A percentile compares a stretch with the other conserved stretches of the same genome.
phyloP scores from a whole-genome alignment of 2,888 invertebrate genomes.

The Deilephila elpenor region DNA sequence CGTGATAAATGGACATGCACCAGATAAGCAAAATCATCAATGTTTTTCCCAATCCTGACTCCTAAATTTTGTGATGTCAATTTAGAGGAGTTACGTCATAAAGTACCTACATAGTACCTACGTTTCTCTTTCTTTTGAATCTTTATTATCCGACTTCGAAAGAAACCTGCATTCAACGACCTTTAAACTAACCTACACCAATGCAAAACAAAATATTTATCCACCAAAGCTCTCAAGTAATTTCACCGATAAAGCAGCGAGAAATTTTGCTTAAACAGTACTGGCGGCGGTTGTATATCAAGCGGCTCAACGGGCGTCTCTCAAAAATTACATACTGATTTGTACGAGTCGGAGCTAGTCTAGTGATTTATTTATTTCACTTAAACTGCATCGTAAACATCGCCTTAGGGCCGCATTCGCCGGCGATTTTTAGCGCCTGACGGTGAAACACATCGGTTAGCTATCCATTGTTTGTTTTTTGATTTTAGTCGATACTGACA shows the following conservation, averaged over 20 bases:
- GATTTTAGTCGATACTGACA: background rate
- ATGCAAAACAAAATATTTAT: constrained; percentile 12
- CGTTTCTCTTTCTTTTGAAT: no score
- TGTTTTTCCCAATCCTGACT: no score
- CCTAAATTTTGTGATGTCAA: no score
- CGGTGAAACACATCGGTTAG: constrained; percentile 10
- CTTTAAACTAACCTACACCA: background rate
- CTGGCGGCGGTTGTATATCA: constrained; percentile 63
- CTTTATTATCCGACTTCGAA: no score
- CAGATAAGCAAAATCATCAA: no score
- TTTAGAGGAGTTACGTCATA: no score
- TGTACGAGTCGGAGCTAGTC: constrained; percentile 50
- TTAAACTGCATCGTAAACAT: constrained; percentile 71
- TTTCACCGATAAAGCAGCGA: constrained; percentile 40
- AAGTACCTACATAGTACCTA: no score
- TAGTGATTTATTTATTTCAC: constrained; percentile 79
- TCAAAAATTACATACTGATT: constrained; percentile 67
- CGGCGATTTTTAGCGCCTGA: constrained; percentile 18
- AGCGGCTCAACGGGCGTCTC: constrained; percentile 55
- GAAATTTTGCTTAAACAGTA: constrained; percentile 46
- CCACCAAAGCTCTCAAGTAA: constrained; percentile 18
- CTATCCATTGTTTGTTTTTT: background rate
- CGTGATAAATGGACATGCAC: no score
- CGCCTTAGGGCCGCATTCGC: constrained; percentile 36
- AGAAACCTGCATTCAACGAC: no score